Percentiles rank a stretch among this genome's conserved stretches.
Evolutionary conservation across 2,888 invertebrate species (phyloP).

Genomic region (Trichacis sp.): DNA sequence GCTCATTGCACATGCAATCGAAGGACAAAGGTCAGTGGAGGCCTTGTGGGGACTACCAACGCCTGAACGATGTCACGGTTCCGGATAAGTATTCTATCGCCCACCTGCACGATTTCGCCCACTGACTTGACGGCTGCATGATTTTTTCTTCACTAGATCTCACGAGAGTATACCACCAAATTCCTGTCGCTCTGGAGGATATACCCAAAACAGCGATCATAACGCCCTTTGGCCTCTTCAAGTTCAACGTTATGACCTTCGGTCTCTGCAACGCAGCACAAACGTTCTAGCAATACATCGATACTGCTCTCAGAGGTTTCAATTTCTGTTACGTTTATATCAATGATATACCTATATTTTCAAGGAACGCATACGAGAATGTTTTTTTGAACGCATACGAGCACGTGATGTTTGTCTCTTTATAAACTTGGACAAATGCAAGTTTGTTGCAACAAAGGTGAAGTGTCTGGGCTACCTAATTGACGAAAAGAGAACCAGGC

Average conservation of each 20-base stretch:
- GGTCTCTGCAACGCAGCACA: constrained; percentile 53
- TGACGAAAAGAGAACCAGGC: not conserved
- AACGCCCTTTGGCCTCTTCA: constrained; percentile 55
- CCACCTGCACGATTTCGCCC: constrained; percentile 50
- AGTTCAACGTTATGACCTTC: constrained; percentile 51
- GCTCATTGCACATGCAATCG: constrained; percentile 15
- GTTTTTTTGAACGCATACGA: too few relatives aligned
- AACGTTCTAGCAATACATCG: constrained; percentile 44
- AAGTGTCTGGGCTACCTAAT: constrained; percentile 16
- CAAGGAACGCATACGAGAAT: constrained; percentile 7
- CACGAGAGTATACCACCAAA: constrained; percentile 50
- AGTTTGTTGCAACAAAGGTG: not conserved
- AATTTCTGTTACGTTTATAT: constrained; percentile 39
- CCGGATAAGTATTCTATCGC: constrained; percentile 58
- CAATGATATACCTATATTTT: constrained; percentile 40
- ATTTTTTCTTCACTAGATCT: constrained; percentile 50
- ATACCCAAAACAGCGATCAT: constrained; percentile 53
- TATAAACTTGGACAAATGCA: constrained; percentile 19
- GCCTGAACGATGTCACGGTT: constrained; percentile 41
- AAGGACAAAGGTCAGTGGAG: too few relatives aligned
- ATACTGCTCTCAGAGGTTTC: constrained; percentile 36
- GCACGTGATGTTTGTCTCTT: constrained; percentile 18
- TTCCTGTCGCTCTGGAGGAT: constrained; percentile 51
- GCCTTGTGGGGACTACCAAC: too few relatives aligned
- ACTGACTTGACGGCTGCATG: constrained; percentile 36